Percentiles rank a stretch among this genome's conserved stretches.
Evolutionary conservation across 1,140 invertebrate species (phyloP).

Genomic region (Cydia pomonella): DNA sequence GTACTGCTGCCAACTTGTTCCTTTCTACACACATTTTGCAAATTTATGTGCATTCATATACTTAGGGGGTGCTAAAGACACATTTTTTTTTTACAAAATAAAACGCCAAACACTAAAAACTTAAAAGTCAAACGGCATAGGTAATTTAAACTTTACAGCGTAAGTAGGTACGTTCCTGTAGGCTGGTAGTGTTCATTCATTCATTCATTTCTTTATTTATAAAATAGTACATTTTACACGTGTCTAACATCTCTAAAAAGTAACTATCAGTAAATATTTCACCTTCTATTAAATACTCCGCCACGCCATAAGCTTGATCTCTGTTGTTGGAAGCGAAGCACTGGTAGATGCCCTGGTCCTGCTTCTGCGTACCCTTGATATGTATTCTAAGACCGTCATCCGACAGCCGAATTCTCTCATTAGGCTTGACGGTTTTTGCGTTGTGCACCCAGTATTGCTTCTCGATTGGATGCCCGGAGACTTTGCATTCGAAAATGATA

Average conservation of each 20-base stretch:
- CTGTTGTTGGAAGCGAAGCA: conserved; percentile 93
- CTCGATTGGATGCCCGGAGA: conserved; percentile 91
- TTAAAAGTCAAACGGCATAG: not conserved
- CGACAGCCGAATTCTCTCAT: conserved; percentile 82
- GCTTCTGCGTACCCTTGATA: conserved; percentile 86
- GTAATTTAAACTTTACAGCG: too few species aligned
- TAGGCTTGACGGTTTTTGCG: conserved; percentile 84
- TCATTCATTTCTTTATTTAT: too few species aligned
- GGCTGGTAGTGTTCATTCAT: too few species aligned
- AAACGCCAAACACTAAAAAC: too few species aligned
- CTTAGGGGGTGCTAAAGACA: not conserved
- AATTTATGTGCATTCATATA: not conserved
- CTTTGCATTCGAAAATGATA: conserved; percentile 91
- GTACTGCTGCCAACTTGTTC: not conserved
- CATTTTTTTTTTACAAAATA: not conserved
- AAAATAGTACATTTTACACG: too few species aligned
- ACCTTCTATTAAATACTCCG: conserved; percentile 92
- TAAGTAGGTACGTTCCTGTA: not conserved
- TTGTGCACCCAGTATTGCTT: conserved; percentile 92
- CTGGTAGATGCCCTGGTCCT: conserved; percentile 94
- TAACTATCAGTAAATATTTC: conserved; percentile 53
- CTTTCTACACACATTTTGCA: not conserved
- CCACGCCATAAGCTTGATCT: conserved; percentile 91
- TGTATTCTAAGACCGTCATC: conserved; percentile 81
- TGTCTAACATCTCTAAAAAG: too few species aligned